Evolutionary conservation across 2,113 vertebrate genomes (phyloP), one percentile per base, ranked within the genome.

Genomic region (Hydrolagus affinis): DNA sequence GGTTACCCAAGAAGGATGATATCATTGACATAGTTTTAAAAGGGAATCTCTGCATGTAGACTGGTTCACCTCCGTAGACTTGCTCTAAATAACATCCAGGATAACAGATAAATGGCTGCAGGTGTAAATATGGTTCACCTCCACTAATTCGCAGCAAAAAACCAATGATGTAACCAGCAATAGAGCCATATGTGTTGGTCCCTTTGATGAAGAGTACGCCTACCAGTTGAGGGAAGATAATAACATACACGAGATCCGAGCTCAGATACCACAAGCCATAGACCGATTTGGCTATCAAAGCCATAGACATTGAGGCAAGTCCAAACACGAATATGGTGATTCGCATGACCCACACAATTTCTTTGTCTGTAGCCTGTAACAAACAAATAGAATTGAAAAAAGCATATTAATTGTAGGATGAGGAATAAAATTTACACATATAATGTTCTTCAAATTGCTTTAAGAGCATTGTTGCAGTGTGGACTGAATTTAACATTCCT

Each of bases 211-310:
- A 99, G 0, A 98, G 90, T 85, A 98, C 97, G 64, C 96, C 96
- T 30, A 99, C 90, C 3, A 99, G 94, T 87, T 99, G 97, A 0
- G 97, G 97, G 89, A 99, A 99, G 91, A 99, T 98, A 91, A 99
- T 96, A 91, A 99, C 96, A 87, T 99, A 99, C 66, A 99, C 95
- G 1, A 99, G 93, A 89, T 99, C 97, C 4, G 97, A 99, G 90
- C 97, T 99, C 87, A 99, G 94, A 91, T 98, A 99, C 97, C 97
- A 99, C 86, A 99, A 94, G 74, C 97, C 97, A 0, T 98, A 99
- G n/a, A 99, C 95, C 0, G 97, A 96, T 0, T 96, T 95, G 0
- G 97, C 96, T 23, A 99, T 90, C 87, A 99, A 89, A 0, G 97
- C 97, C 97, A 99, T 98, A 6, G 95, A 95, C 23, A 96, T 98